Percentiles rank a stretch among this genome's conserved stretches.
phyloP scores from a whole-genome alignment of 2,113 vertebrate species.

The Phalacrocorax aristotelis region DNA sequence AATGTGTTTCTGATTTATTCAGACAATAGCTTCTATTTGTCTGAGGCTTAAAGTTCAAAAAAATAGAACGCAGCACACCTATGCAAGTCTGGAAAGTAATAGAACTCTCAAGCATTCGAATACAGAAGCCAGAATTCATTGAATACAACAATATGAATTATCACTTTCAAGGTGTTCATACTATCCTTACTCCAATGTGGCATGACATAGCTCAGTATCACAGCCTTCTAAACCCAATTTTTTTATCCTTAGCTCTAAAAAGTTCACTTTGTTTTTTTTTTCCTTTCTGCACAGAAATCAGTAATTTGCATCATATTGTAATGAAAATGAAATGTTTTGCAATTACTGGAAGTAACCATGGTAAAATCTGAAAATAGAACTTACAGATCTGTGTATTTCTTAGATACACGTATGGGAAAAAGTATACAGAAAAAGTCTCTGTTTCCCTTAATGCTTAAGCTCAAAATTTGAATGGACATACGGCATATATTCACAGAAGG shows the following conservation, averaged over 20 bases:
- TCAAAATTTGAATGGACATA: neutral
- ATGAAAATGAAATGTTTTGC: neutral
- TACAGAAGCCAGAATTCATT: neutral
- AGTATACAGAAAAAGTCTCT: neutral
- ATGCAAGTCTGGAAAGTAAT: neutral
- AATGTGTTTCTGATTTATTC: neutral
- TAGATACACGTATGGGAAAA: fast-evolving
- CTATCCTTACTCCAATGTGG: neutral
- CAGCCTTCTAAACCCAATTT: neutral
- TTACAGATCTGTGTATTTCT: neutral
- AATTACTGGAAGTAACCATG: neutral
- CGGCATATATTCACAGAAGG: neutral
- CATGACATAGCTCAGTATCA: neutral
- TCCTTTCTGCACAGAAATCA: neutral
- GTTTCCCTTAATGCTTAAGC: neutral
- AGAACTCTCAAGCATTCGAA: neutral
- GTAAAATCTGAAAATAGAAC: neutral
- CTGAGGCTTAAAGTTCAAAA: neutral
- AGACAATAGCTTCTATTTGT: neutral
- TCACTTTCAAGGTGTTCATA: neutral
- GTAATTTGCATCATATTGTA: neutral
- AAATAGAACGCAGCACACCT: neutral
- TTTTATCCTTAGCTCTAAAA: neutral
- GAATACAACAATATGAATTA: neutral
- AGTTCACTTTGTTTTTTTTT: neutral